A percentile compares a stretch with the other conserved stretches of the same genome.
Conservation (phyloP, 2,888 invertebrate species). For the Cristatella mucedo region DNA sequence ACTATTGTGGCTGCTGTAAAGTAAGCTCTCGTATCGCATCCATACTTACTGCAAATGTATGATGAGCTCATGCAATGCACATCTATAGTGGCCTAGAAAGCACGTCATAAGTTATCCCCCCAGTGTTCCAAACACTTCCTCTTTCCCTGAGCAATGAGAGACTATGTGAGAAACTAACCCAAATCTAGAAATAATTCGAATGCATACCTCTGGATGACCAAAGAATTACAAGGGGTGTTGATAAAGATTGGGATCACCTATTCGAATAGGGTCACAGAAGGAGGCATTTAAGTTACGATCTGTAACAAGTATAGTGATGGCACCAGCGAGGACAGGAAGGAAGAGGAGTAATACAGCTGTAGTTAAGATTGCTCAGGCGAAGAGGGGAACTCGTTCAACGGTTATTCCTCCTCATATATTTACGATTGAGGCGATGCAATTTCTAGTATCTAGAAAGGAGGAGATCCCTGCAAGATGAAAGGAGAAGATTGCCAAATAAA, state of each 20-base stretch:
- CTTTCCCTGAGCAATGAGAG: constrained; percentile 47
- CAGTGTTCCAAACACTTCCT: constrained; percentile 53
- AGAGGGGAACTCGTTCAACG: constrained; percentile 52
- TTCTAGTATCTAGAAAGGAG: constrained; percentile 54
- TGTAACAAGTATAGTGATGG: constrained; percentile 60
- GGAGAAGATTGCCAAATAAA: constrained; percentile 61
- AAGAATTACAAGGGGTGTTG: constrained; percentile 77
- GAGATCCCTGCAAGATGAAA: constrained; percentile 56
- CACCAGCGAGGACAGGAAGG: constrained; percentile 59
- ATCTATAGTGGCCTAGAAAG: constrained; percentile 62
- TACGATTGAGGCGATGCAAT: constrained; percentile 60
- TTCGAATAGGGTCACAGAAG: constrained; percentile 63
- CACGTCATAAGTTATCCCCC: constrained; percentile 73
- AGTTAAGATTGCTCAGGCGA: constrained; percentile 56
- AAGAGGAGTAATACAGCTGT: constrained; percentile 52
- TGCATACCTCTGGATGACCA: constrained; percentile 71
- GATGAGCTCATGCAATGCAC: constrained; percentile 68
- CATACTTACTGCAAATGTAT: constrained; percentile 69
- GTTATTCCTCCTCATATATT: constrained; percentile 52
- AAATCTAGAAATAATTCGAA: constrained; percentile 67
- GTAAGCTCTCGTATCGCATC: constrained; percentile 68
- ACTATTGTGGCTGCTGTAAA: constrained; percentile 70
- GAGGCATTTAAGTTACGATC: constrained; percentile 65
- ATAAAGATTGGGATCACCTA: constrained; percentile 62
- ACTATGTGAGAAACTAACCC: constrained; percentile 65